Percentiles rank a stretch among this genome's conserved stretches.
phyloP scores from a whole-genome alignment of 2,113 vertebrate genomes.

The Pygoscelis antarcticus region DNA sequence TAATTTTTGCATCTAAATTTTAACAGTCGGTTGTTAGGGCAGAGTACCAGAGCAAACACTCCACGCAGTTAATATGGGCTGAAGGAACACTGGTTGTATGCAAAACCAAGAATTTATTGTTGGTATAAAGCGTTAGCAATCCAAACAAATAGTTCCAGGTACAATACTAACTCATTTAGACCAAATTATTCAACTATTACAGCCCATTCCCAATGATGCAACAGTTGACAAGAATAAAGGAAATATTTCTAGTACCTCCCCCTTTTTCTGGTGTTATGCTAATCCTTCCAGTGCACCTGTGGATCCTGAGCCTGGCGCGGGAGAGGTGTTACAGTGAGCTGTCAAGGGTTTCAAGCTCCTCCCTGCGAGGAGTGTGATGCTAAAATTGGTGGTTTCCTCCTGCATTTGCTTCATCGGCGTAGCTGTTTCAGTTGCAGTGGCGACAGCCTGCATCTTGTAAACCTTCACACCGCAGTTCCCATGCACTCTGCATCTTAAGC shows the following conservation, averaged over 20 bases:
- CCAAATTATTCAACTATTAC: background rate
- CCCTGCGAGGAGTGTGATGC: background rate
- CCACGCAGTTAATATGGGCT: background rate
- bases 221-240: background rate
- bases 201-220: background rate
- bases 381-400: background rate
- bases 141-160: background rate
- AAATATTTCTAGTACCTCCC: background rate
- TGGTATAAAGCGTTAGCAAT: background rate
- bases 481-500: background rate
- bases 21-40: background rate
- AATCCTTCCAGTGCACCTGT: background rate
- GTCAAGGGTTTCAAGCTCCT: background rate
- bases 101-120: background rate
- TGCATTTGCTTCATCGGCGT: background rate
- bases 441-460: background rate
- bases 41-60: background rate
- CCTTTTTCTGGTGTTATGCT: background rate
- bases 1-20: background rate
- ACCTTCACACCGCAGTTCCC: background rate
- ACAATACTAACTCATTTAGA: background rate
- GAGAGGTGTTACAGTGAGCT: background rate
- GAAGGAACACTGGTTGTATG: background rate
- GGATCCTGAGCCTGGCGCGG: background rate
- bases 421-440: background rate